Percentiles rank a stretch among this genome's conserved stretches.
Conservation (phyloP, 2,797 vertebrate genomes). For the Siniperca undulata region DNA sequence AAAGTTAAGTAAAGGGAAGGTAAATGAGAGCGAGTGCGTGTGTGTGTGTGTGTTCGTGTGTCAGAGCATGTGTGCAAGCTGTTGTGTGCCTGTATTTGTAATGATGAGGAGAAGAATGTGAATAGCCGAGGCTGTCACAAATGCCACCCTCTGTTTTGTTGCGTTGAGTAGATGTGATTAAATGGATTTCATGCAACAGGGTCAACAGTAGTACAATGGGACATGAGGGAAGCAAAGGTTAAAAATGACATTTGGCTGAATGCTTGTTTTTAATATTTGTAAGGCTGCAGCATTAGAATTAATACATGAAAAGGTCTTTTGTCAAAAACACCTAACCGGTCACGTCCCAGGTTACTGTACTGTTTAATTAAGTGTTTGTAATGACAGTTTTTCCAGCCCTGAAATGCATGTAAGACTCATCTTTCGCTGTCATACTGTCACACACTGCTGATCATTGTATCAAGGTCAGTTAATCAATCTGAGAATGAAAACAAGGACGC, state of each 20-base stretch:
- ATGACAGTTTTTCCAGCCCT: conserved; percentile 32
- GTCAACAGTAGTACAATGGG: conserved; percentile 38
- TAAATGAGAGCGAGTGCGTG: conserved; percentile 59
- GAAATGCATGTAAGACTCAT: conserved; percentile 42
- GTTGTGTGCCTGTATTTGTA: conserved; percentile 34
- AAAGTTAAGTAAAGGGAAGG: conserved; percentile 72
- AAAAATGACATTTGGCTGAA: background rate
- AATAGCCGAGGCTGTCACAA: conserved; percentile 48
- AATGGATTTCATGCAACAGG: conserved; percentile 71
- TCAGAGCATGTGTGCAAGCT: conserved; percentile 3
- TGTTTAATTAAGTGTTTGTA: conserved; percentile 36
- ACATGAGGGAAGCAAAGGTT: conserved; percentile 26
- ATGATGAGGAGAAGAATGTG: conserved; percentile 35
- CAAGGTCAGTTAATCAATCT: conserved; percentile 71
- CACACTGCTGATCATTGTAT: conserved; percentile 48
- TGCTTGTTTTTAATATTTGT: background rate
- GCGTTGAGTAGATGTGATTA: conserved; percentile 55
- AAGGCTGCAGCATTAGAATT: background rate
- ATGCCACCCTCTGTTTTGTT: conserved; percentile 36
- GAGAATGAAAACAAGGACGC: conserved; percentile 58
- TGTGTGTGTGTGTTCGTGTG: conserved; percentile 30
- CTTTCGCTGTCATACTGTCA: conserved; percentile 49
- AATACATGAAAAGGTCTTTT: background rate
- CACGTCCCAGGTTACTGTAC: conserved; percentile 22
- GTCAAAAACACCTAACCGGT: background rate